Evolutionary conservation across 2,113 vertebrate species (phyloP).

Genomic region (Galeopterus variegatus): DNA sequence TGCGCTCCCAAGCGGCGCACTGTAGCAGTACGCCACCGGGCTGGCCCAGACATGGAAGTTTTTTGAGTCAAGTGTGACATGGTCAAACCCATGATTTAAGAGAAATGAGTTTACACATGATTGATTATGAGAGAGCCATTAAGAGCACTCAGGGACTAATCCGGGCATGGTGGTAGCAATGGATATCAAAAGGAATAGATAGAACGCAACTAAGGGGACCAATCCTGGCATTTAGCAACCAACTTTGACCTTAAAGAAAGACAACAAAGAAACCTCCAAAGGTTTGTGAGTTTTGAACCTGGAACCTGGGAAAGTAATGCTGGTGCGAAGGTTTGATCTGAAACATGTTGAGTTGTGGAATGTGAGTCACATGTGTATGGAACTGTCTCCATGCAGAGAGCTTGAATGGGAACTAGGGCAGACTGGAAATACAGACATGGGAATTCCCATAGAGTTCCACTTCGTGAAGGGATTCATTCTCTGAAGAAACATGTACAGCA

Average conservation of each 20-base stretch:
- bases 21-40: too few species aligned
- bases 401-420: not conserved
- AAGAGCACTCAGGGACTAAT: too few species aligned
- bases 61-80: too few species aligned
- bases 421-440: not conserved
- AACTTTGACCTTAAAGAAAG: not conserved
- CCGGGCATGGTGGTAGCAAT: too few species aligned
- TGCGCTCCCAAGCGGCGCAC: too few species aligned
- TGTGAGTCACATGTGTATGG: not conserved
- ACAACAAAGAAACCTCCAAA: not conserved
- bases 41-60: too few species aligned
- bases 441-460: not conserved
- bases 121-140: too few species aligned
- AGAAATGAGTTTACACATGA: too few species aligned
- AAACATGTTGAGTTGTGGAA: not conserved
- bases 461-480: not conserved
- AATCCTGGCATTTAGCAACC: not conserved
- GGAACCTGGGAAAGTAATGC: not conserved
- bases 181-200: too few species aligned
- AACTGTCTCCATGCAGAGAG: not conserved
- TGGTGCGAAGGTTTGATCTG: not conserved
- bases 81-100: too few species aligned
- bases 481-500: not conserved
- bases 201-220: not conserved
- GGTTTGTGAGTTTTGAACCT: not conserved